These are phyloP conservation scores for Baryphthengus martii DNA, from an alignment of 2,113 vertebrate genomes.

Conservation along the genomic window DNA sequence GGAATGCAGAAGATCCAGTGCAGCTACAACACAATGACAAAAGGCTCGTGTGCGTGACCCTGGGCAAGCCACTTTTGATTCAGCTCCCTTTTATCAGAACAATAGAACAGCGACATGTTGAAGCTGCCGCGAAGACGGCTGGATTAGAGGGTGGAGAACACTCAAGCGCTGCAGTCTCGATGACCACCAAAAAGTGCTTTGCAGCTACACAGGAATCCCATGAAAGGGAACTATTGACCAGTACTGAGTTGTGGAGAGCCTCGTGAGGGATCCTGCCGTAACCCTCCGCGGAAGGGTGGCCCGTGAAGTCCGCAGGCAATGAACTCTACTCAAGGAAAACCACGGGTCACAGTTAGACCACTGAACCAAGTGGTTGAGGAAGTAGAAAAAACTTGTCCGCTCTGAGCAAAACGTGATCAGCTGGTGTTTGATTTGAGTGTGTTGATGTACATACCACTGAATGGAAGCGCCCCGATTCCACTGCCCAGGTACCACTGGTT, in stretches of 20 bases:
- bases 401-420: background rate
- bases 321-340: background rate
- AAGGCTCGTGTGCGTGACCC: background rate
- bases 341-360: background rate
- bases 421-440: background rate
- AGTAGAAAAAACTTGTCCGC: background rate
- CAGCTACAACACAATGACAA: background rate
- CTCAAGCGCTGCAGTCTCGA: background rate
- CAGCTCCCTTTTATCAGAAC: background rate
- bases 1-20: background rate
- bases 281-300: background rate
- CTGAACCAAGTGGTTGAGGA: background rate
- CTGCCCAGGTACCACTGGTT: fast-evolving
- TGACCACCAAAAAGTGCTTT: background rate
- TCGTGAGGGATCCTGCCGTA: background rate
- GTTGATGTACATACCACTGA: background rate
- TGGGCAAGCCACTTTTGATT: background rate
- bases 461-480: background rate
- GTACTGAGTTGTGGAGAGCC: background rate
- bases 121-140: background rate
- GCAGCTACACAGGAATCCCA: background rate
- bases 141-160: background rate
- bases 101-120: background rate
- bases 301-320: background rate
- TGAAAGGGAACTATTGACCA: background rate